Base-by-base conservation (phyloP, 2,113 vertebrate species). In the Sialia sialis region DNA sequence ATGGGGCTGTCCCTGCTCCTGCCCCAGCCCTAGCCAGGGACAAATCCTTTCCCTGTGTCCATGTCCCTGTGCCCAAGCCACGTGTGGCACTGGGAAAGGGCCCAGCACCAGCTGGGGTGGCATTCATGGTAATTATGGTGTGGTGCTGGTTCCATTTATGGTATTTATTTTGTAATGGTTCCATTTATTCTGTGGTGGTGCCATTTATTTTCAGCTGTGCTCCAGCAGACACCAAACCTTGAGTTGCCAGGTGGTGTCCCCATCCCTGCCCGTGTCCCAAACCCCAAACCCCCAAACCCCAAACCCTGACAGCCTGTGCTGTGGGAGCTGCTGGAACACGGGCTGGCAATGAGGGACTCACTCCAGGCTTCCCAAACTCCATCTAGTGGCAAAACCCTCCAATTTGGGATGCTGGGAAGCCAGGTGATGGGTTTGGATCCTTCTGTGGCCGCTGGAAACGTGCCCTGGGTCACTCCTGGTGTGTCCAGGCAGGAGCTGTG, bases 21-120 rank as follows among this genome's bases (percentile, higher is more conserved):
- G 44, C 2, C 3, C 8, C 55, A 2, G 32, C 52, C 18, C 9
- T 1, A 0, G 3, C 5, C 1, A 5, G 49, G 7, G 72, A 4
- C 39, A 29, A 9, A 12, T 25, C 55, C 39, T 10, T 21, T 32
- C 43, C 26, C 22, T 0, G 1, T 5, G 4, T 5, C 38, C 1
- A 13, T 68, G 64, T 39, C 58, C 51, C 67, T 27, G 34, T 30
- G 17, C 30, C 25, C 5, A 1, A 18, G 18, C 23, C 30, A 0
- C 4, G 3, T 12, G 30, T 11, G 20, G 14, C 38, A n/a, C 10
- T 3, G 30, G 22, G 26, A 70, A 27, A 26, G 11, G 60, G 46
- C 44, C 1, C 16, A 32, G 60, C 2, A 0, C 77, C 38, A 1
- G 23, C 51, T 13, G 6, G 7, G 48, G 16, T 39, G 72, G 7